These are phyloP conservation scores for Elymnias hypermnestra DNA, from an alignment of 1,140 invertebrate species.

Conservation along the genomic window DNA sequence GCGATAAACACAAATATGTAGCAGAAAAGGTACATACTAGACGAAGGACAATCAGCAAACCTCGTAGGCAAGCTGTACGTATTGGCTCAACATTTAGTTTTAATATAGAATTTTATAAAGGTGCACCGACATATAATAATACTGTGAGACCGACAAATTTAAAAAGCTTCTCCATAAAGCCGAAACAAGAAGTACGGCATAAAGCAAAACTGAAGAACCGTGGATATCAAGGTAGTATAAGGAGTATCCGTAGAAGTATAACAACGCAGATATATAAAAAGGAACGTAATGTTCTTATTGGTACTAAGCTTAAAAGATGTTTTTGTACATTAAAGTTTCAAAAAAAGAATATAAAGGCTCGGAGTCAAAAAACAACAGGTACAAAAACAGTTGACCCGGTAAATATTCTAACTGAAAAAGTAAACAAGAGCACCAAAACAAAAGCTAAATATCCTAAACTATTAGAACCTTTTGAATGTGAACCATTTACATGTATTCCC, in stretches of 20 bases:
- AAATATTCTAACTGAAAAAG: neutral
- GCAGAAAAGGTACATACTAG: too few species aligned
- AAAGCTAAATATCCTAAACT: constrained; percentile 12
- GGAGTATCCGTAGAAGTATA: too few species aligned
- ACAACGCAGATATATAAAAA: constrained; percentile 7
- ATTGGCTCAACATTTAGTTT: constrained; percentile 20
- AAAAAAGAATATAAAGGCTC: constrained; percentile 12
- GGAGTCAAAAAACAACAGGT: constrained; percentile 3
- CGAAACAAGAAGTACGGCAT: too few species aligned
- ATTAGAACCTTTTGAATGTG: constrained; percentile 24
- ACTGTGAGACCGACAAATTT: too few species aligned
- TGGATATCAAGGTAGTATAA: too few species aligned
- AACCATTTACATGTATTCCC: constrained; percentile 22
- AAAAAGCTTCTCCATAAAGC: too few species aligned
- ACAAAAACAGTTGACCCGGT: constrained; percentile 9
- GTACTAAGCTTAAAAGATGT: constrained; percentile 19
- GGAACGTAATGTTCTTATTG: constrained; percentile 4
- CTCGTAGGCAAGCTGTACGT: constrained; percentile 7
- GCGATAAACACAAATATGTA: too few species aligned
- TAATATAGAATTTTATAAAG: constrained; percentile 34
- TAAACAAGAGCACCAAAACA: constrained; percentile 16
- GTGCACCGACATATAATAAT: too few species aligned
- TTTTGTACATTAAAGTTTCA: constrained; percentile 24
- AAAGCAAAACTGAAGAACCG: neutral
- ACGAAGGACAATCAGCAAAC: too few species aligned